Evolutionary conservation across 2,797 vertebrate species (phyloP).

Genomic region (Thaleichthys pacificus): DNA sequence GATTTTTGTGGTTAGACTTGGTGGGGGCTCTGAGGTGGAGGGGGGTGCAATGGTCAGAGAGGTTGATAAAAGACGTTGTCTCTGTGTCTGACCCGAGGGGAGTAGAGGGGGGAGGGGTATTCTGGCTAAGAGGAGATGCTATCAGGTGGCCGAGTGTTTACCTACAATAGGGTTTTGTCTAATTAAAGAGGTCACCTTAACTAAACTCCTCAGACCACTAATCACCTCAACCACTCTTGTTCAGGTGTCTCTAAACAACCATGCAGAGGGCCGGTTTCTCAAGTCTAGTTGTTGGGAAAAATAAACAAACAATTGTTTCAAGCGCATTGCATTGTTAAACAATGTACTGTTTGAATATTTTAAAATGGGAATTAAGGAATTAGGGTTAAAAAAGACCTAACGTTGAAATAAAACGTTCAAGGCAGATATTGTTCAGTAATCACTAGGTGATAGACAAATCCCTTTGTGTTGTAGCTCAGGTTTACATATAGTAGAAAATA

Average conservation of each 20-base stretch:
- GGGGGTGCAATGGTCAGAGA: background rate
- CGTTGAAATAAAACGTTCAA: too few relatives aligned
- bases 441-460: too few relatives aligned
- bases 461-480: too few relatives aligned
- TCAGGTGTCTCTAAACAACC: constrained; percentile 40
- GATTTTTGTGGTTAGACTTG: background rate
- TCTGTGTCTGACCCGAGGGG: constrained; percentile 21
- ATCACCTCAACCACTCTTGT: constrained; percentile 51
- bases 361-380: too few relatives aligned
- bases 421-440: too few relatives aligned
- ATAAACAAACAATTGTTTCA: constrained; percentile 20
- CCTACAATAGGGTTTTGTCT: constrained; percentile 63
- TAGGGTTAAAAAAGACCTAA: too few relatives aligned
- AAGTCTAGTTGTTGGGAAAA: constrained; percentile 19
- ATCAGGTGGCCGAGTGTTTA: constrained; percentile 72
- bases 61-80: background rate
- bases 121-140: constrained; percentile 61
- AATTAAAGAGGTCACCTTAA: constrained; percentile 69
- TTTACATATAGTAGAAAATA: too few relatives aligned
- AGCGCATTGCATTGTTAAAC: background rate
- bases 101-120: constrained; percentile 10
- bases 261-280: constrained; percentile 28
- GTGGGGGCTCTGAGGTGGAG: background rate
- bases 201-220: constrained; percentile 58
- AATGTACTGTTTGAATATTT: too few relatives aligned